Percentiles rank a stretch among this genome's conserved stretches.
These are phyloP conservation scores for Drosophila serrata DNA, from an alignment of 1,140 invertebrate species.

Conservation along the genomic window DNA sequence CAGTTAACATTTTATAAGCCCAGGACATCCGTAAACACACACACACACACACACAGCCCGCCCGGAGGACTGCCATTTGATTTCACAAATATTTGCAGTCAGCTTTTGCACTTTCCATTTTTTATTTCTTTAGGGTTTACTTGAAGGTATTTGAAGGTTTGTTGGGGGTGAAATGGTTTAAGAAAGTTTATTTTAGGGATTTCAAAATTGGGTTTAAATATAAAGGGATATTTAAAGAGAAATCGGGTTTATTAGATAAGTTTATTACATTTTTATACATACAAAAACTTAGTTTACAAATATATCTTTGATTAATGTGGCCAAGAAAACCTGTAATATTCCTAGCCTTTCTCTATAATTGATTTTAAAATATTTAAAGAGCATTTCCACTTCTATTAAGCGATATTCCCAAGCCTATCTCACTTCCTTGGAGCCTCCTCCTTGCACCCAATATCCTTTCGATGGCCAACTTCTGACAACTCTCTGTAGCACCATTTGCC, in stretches of 20 bases:
- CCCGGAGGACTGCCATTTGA: constrained; percentile 55
- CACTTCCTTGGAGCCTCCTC: constrained; percentile 13
- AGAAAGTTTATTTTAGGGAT: neutral
- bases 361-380: neutral
- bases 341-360: neutral
- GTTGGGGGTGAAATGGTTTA: neutral
- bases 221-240: neutral
- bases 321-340: neutral
- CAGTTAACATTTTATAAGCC: constrained; percentile 77
- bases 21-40: constrained; percentile 27
- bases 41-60: constrained; percentile 8
- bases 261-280: neutral
- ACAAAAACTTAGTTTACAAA: neutral
- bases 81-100: constrained; percentile 76
- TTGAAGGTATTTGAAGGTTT: neutral
- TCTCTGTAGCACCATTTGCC: constrained; percentile 53
- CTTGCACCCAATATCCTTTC: constrained; percentile 16
- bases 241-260: neutral
- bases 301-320: neutral
- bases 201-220: too few relatives aligned
- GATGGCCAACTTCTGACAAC: constrained; percentile 30
- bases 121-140: neutral
- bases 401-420: neutral
- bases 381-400: neutral
- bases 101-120: constrained; percentile 27